These are phyloP conservation scores for Vanessa tameamea DNA, from an alignment of 1,140 invertebrate genomes.

Conservation along the genomic window DNA sequence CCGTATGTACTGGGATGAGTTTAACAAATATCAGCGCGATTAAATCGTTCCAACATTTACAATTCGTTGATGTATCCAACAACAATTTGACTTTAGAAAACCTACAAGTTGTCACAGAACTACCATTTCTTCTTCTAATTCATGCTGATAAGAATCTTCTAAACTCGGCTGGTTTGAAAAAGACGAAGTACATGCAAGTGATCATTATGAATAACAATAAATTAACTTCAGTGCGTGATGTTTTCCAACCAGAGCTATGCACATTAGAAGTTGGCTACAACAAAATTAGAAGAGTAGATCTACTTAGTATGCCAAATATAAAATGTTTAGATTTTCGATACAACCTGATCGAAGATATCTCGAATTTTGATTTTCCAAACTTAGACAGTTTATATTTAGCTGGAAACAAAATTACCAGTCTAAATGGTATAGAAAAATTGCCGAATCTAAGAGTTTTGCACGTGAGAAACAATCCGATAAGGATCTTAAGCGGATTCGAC, in stretches of 20 bases:
- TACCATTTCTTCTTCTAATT: constrained; percentile 79
- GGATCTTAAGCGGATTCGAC: constrained; percentile 75
- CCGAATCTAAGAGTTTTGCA: constrained; percentile 78
- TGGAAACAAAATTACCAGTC: constrained; percentile 70
- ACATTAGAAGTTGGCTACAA: constrained; percentile 80
- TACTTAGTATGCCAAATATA: constrained; percentile 65
- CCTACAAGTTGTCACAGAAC: constrained; percentile 71
- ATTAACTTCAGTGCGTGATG: constrained; percentile 71
- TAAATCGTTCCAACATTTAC: constrained; percentile 76
- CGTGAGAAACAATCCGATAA: constrained; percentile 79
- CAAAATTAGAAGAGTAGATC: constrained; percentile 60
- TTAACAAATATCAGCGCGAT: constrained; percentile 77
- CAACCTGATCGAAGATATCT: constrained; percentile 74
- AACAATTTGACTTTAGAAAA: constrained; percentile 75
- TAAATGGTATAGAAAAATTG: constrained; percentile 69
- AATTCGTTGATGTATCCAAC: constrained; percentile 80
- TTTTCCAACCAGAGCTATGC: constrained; percentile 78
- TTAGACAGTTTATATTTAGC: constrained; percentile 79
- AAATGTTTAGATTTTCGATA: constrained; percentile 77
- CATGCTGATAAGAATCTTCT: constrained; percentile 79
- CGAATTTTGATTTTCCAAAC: constrained; percentile 67
- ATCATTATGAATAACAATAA: constrained; percentile 78
- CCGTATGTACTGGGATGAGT: constrained; percentile 64
- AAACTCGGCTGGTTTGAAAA: constrained; percentile 69
- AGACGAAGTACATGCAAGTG: constrained; percentile 81